Conservation (phyloP, 2,113 vertebrate species). For the Epinephelus moara region DNA sequence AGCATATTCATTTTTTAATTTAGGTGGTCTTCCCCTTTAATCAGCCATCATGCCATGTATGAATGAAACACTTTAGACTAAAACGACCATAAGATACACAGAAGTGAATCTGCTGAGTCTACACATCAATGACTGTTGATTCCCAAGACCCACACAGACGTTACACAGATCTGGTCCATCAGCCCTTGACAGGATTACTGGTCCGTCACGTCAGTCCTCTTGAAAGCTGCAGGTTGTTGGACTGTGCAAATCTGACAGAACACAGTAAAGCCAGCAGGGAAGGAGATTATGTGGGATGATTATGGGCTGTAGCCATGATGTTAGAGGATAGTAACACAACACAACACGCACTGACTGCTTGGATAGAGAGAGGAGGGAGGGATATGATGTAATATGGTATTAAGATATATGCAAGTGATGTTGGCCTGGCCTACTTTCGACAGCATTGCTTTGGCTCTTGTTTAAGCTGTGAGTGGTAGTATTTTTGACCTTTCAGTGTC, state of each 20-base stretch:
- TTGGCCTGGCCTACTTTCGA: constrained; percentile 35
- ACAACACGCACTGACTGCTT: neutral
- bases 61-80: neutral
- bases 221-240: neutral
- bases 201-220: neutral
- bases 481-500: neutral
- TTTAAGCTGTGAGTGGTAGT: neutral
- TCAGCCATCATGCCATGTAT: neutral
- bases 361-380: neutral
- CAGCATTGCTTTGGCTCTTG: neutral
- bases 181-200: constrained; percentile 61
- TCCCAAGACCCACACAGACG: neutral
- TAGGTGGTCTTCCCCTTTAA: neutral
- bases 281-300: constrained; percentile 27
- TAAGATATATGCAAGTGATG: constrained; percentile 24
- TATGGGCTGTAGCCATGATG: neutral
- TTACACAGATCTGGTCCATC: constrained; percentile 33
- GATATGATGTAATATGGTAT: constrained; percentile 36
- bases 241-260: constrained; percentile 7
- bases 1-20: too few relatives aligned
- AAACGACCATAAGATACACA: neutral
- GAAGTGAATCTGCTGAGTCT: neutral
- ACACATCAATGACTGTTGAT: neutral
- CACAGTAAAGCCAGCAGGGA: neutral
- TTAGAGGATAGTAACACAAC: constrained; percentile 12